Evolutionary conservation across 2,888 invertebrate species (phyloP).

Genomic region (Eristalis intricaria): DNA sequence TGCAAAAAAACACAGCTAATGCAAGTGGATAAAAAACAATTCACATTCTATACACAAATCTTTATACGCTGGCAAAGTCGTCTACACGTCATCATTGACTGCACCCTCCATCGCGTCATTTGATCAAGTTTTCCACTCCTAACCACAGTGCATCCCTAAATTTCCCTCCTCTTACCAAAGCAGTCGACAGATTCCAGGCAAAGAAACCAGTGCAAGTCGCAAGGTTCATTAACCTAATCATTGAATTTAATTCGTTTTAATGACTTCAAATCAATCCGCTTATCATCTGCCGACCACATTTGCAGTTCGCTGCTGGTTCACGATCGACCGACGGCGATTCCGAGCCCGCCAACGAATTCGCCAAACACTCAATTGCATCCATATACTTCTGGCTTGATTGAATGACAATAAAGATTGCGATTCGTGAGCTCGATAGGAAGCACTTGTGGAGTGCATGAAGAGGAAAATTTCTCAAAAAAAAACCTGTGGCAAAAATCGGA

Average conservation of each 20-base stretch:
- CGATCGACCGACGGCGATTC: background rate
- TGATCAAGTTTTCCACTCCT: too few species aligned
- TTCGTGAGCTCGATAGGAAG: background rate
- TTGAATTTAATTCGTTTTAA: slow-evolving; percentile 21
- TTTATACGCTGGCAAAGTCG: too few species aligned
- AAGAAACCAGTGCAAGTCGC: background rate
- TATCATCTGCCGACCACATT: background rate
- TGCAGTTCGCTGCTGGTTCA: background rate
- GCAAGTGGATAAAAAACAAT: too few species aligned
- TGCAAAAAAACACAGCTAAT: too few species aligned
- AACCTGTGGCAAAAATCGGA: background rate
- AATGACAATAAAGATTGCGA: slow-evolving; percentile 7
- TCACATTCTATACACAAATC: too few species aligned
- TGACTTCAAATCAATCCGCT: slow-evolving; percentile 14
- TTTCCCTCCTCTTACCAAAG: too few species aligned
- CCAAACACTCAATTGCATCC: background rate
- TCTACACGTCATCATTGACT: too few species aligned
- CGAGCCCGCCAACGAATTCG: background rate
- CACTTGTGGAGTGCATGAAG: background rate
- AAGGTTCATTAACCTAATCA: slow-evolving; percentile 6
- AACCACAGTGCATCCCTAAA: too few species aligned
- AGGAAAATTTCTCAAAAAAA: background rate
- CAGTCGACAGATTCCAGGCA: background rate
- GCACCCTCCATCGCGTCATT: too few species aligned
- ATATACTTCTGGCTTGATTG: background rate